Percentiles rank a stretch among this genome's conserved stretches.
Conservation (phyloP, 2,113 vertebrate genomes). For the Nyctibius bracteatus region DNA sequence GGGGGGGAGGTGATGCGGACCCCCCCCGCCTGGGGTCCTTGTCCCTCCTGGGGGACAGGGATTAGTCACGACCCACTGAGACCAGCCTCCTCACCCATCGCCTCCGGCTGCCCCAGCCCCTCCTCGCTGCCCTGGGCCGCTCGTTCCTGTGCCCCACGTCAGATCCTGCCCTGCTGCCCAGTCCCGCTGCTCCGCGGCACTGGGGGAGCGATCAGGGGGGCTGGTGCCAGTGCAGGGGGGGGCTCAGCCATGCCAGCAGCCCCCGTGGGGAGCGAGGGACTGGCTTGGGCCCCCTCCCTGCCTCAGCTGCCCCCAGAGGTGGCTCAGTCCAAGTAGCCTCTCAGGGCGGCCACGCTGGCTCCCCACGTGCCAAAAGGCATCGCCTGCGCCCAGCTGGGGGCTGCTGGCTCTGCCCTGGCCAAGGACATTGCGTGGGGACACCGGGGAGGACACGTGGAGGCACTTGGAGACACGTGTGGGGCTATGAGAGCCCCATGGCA, state of each 20-base stretch:
- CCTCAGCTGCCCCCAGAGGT: not conserved
- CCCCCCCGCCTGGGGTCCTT: not conserved
- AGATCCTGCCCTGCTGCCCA: not conserved
- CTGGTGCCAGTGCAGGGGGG: not conserved
- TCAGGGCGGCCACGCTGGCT: not conserved
- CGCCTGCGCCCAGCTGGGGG: accelerated
- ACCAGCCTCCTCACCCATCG: not conserved
- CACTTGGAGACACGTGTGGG: accelerated
- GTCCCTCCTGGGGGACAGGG: not conserved
- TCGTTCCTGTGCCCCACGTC: not conserved
- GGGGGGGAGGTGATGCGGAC: not conserved
- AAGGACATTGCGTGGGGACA: accelerated
- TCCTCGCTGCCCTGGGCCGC: not conserved
- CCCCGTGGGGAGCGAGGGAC: not conserved
- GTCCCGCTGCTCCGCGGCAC: not conserved
- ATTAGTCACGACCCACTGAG: accelerated
- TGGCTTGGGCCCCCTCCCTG: not conserved
- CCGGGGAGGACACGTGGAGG: no score
- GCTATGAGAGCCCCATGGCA: not conserved
- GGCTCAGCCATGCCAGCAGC: not conserved
- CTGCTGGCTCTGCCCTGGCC: not conserved
- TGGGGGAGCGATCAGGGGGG: not conserved
- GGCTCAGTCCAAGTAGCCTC: accelerated
- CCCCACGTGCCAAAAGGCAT: not conserved
- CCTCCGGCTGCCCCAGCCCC: not conserved